Percentiles rank a stretch among this genome's conserved stretches.
Evolutionary conservation across 2,888 invertebrate genomes (phyloP).

Genomic region (Hypercompe scribonia): DNA sequence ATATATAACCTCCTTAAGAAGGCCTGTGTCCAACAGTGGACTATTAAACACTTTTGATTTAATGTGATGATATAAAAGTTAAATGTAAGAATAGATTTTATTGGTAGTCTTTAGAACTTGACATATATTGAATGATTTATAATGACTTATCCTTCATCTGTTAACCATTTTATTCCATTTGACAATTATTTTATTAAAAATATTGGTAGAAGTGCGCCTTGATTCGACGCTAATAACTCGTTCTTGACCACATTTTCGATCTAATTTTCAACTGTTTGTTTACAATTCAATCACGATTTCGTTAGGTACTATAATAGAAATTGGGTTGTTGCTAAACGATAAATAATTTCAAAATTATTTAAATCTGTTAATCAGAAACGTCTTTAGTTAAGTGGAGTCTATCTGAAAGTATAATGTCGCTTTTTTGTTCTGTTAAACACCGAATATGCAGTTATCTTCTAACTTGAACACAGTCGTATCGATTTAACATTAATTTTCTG

Average conservation of each 20-base stretch:
- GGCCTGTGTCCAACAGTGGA: no score
- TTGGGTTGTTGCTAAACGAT: conserved; percentile 46
- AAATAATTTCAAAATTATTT: neutral
- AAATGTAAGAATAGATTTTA: neutral
- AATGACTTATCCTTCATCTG: no score
- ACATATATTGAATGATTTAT: no score
- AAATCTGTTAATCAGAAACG: neutral
- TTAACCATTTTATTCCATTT: neutral
- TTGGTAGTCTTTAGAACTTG: neutral
- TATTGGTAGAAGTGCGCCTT: neutral
- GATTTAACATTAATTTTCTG: neutral
- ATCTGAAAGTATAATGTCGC: neutral
- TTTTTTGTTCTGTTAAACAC: neutral
- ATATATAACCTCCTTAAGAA: no score
- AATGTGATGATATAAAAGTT: no score
- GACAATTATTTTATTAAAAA: neutral
- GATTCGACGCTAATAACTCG: conserved; percentile 17
- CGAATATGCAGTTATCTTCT: neutral
- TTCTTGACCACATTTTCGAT: conserved; percentile 49
- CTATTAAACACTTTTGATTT: no score
- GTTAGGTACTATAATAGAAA: conserved; percentile 48
- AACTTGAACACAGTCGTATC: neutral
- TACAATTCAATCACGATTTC: conserved; percentile 59
- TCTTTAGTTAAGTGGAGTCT: neutral
- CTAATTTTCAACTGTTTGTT: conserved; percentile 57